Evolutionary conservation across 1,140 invertebrate species (phyloP).

Genomic region (Euschistus heros): DNA sequence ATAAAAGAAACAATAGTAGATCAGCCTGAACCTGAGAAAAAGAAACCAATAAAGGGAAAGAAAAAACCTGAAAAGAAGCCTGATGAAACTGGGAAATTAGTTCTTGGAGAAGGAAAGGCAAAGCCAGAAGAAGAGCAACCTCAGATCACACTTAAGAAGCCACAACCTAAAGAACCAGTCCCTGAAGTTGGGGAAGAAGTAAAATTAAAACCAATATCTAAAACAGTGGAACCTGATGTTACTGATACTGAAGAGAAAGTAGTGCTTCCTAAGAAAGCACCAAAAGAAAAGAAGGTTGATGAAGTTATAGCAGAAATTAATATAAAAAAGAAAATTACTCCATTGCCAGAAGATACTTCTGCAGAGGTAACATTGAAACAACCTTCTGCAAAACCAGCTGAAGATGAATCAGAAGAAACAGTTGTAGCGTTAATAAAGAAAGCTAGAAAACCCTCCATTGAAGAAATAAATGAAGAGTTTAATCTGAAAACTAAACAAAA

Average conservation of each 20-base stretch:
- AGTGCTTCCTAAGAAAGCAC: constrained; percentile 8
- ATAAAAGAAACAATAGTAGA: constrained; percentile 25
- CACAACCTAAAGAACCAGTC: constrained; percentile 29
- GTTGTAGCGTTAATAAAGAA: constrained; percentile 32
- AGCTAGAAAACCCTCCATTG: constrained; percentile 27
- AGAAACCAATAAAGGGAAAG: constrained; percentile 26
- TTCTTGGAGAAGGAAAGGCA: constrained; percentile 34
- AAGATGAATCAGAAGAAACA: constrained; percentile 29
- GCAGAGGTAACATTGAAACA: constrained; percentile 38
- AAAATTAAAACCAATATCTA: constrained; percentile 29
- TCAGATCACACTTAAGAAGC: constrained; percentile 37
- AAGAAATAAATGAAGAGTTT: constrained; percentile 32
- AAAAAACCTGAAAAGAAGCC: constrained; percentile 28
- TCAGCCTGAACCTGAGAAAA: constrained; percentile 24
- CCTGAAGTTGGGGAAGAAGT: constrained; percentile 19
- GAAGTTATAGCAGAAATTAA: constrained; percentile 29
- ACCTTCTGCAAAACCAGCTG: constrained; percentile 32
- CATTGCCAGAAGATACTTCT: constrained; percentile 35
- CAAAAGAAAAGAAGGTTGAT: constrained; percentile 30
- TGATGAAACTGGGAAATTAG: constrained; percentile 36
- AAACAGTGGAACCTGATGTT: background rate
- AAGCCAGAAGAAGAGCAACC: constrained; percentile 33
- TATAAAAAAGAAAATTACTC: constrained; percentile 29
- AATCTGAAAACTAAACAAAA: constrained; percentile 5
- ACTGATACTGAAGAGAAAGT: background rate